These are phyloP conservation scores for Craniophora ligustri DNA, from an alignment of 2,888 invertebrate species.

Conservation along the genomic window DNA sequence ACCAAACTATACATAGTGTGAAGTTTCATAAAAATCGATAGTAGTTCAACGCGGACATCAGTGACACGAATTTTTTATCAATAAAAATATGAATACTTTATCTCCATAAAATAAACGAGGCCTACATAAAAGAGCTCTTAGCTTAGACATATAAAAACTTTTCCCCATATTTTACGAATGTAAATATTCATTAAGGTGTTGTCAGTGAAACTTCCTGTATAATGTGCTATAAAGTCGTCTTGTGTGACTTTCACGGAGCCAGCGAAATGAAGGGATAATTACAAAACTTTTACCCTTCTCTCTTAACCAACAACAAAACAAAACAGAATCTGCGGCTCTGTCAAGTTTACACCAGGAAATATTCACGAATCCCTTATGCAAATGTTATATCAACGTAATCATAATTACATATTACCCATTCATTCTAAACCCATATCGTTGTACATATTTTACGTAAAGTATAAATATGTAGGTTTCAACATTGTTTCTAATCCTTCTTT, in stretches of 20 bases:
- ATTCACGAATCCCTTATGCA: slow-evolving; percentile 20
- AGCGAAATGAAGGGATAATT: slow-evolving; percentile 50
- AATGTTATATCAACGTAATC: slow-evolving; percentile 1
- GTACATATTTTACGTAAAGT: no score
- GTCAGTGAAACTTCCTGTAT: slow-evolving; percentile 32
- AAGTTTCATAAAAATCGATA: no score
- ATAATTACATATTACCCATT: slow-evolving; percentile 12
- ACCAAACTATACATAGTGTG: no score
- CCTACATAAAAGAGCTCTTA: neutral
- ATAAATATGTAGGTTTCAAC: no score
- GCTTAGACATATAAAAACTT: neutral
- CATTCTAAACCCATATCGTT: no score
- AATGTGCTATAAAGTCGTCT: slow-evolving; percentile 29
- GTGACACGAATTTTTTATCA: no score
- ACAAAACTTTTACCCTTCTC: slow-evolving; percentile 53
- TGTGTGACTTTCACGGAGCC: slow-evolving; percentile 44
- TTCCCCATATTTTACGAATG: slow-evolving; percentile 8
- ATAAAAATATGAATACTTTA: no score
- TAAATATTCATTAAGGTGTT: slow-evolving; percentile 22
- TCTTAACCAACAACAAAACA: slow-evolving; percentile 18
- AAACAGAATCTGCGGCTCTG: slow-evolving; percentile 41
- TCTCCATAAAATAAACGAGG: neutral
- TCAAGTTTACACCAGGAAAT: slow-evolving; percentile 34
- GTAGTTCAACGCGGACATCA: no score
- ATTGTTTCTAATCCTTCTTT: no score